These are phyloP conservation scores for Chrysoperla carnea DNA, from an alignment of 1,140 invertebrate genomes.

Conservation along the genomic window DNA sequence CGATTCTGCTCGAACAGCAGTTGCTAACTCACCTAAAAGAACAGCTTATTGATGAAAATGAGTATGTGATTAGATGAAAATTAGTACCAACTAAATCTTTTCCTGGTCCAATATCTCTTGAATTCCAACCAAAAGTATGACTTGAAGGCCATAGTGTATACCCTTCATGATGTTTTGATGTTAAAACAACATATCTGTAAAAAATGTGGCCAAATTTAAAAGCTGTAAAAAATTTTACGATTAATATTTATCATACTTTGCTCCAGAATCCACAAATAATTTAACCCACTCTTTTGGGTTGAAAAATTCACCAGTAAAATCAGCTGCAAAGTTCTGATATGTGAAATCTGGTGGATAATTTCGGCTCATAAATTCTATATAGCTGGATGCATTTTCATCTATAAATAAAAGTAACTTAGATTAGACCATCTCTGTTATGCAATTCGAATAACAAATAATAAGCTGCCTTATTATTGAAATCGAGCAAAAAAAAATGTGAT, in stretches of 20 bases:
- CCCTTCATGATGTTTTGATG: conserved; percentile 89
- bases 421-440: too few relatives aligned
- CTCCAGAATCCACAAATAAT: conserved; percentile 55
- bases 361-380: conserved; percentile 47
- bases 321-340: conserved; percentile 71
- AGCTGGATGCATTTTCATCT: conserved; percentile 7
- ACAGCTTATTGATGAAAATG: neutral
- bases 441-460: too few relatives aligned
- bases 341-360: conserved; percentile 65
- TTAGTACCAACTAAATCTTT: conserved; percentile 62
- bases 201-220: neutral
- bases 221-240: neutral
- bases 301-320: conserved; percentile 71
- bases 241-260: conserved; percentile 36
- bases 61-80: too few relatives aligned
- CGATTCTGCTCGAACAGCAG: conserved; percentile 43
- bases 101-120: conserved; percentile 68
- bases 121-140: conserved; percentile 79
- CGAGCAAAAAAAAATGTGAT: too few relatives aligned
- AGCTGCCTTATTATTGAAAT: too few relatives aligned
- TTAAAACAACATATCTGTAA: conserved; percentile 68
- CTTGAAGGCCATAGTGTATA: conserved; percentile 78
- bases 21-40: conserved; percentile 42
- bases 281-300: conserved; percentile 59
- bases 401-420: neutral